Evolutionary conservation across 2,113 vertebrate genomes (phyloP), one percentile per base, ranked within the genome.

Genomic region (Ascaphus truei): DNA sequence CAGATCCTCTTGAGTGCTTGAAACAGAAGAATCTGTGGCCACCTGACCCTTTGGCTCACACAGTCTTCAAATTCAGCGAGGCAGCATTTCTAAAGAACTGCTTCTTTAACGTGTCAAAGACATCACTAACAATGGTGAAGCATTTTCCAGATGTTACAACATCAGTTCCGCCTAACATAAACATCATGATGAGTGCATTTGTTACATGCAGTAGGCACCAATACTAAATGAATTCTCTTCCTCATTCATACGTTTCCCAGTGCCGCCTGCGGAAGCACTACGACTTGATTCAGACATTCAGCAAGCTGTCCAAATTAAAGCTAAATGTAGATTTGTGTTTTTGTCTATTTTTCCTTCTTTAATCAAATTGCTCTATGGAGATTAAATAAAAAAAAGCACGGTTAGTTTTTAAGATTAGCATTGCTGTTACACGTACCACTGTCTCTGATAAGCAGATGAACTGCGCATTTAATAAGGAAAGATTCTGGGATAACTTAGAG

Each of bases 401-500:
- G 62, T 65, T 20, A 39, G 23, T 37, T 65, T 65, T 52, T 65
- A 27, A 31, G 34, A 39, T 39, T 53, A 53, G 13, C 34, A 53
- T 65, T 65, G 37, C 37, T 16, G 62, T 65, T 65, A 53, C 48
- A 53, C 5, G 48, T 11, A 33, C 53, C 25, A 51, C 23, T 18
- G 18, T 33, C 13, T 4, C 62, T 30, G 62, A 65, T 65, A 65
- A 65, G 47, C 62, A 53, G 30, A 65, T 53, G 62, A 65, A 52
- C 62, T 65, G n/a, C 53, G 31, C 16, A 16, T 53, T 65, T 48
- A 65, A 65, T 41, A 41, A 41, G n/a, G 13, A 41, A 15, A 10
- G n/a, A 41, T 26, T 34, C 33, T 36, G 30, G 37, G 20, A 51
- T 45, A 63, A 51, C 45, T 27, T 25, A 30, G 29, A 36, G 30